These are phyloP conservation scores for Carabus problematicus DNA, from an alignment of 2,888 invertebrate species.

Conservation along the genomic window DNA sequence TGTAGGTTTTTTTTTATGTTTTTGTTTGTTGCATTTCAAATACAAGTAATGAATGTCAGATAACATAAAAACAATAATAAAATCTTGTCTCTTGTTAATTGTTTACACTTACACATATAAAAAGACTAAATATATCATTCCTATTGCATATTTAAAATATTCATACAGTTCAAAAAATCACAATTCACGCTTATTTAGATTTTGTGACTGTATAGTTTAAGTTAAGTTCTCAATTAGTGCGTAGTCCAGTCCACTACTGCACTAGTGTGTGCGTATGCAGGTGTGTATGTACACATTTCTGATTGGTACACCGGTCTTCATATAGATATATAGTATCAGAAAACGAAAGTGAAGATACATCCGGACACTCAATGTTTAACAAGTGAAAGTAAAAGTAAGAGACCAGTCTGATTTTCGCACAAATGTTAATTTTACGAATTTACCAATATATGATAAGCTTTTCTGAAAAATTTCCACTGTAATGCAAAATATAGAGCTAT, in stretches of 20 bases:
- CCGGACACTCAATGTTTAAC: no score
- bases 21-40: no score
- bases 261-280: not conserved
- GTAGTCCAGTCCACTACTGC: not conserved
- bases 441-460: no score
- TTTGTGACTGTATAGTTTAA: not conserved
- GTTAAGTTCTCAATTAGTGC: not conserved
- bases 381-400: no score
- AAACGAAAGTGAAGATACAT: no score
- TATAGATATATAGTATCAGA: no score
- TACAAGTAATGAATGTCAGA: constrained; percentile 32
- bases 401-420: no score
- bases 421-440: no score
- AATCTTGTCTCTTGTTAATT: constrained; percentile 29
- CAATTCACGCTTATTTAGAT: constrained; percentile 30
- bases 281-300: no score
- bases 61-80: constrained; percentile 26
- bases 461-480: no score
- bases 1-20: constrained; percentile 22
- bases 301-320: no score
- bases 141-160: constrained; percentile 40
- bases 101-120: constrained; percentile 37
- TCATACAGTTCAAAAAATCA: constrained; percentile 36
- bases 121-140: constrained; percentile 36
- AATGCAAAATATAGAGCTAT: no score